Conservation (phyloP, 2,113 vertebrate species). For the Callospermophilus lateralis region DNA sequence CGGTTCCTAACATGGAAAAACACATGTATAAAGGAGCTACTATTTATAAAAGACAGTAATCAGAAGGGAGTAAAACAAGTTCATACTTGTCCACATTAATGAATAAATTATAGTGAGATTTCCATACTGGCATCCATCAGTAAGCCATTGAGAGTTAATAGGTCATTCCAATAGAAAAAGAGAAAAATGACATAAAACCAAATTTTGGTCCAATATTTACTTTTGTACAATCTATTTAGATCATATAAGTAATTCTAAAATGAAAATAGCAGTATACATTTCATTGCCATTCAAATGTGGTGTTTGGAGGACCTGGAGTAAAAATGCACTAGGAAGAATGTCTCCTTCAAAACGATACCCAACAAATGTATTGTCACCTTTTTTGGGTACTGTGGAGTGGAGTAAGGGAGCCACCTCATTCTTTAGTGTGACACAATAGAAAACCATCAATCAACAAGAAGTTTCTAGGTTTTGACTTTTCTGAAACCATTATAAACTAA, state of each 20-base stretch:
- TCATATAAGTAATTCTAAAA: background rate
- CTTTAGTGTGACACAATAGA: background rate
- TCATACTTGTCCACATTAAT: background rate
- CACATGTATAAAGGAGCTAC: background rate
- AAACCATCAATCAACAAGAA: background rate
- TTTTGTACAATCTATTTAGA: background rate
- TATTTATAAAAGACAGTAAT: background rate
- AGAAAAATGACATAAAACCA: background rate
- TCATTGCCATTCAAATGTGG: background rate
- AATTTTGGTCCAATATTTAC: background rate
- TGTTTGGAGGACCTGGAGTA: background rate
- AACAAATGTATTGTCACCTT: background rate
- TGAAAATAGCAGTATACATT: background rate
- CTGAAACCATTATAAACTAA: background rate
- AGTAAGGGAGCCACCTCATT: rapidly evolving
- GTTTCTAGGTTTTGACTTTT: background rate
- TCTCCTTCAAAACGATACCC: background rate
- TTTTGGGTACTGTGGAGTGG: rapidly evolving
- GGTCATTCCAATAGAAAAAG: background rate
- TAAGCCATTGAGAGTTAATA: background rate
- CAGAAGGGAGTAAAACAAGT: background rate
- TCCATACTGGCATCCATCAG: background rate
- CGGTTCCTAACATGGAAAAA: constrained; percentile 6
- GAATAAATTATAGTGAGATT: background rate
- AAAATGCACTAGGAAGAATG: background rate